Percentiles rank a stretch among this genome's conserved stretches.
Conservation (phyloP, 2,113 vertebrate species). For the Plotosus lineatus region DNA sequence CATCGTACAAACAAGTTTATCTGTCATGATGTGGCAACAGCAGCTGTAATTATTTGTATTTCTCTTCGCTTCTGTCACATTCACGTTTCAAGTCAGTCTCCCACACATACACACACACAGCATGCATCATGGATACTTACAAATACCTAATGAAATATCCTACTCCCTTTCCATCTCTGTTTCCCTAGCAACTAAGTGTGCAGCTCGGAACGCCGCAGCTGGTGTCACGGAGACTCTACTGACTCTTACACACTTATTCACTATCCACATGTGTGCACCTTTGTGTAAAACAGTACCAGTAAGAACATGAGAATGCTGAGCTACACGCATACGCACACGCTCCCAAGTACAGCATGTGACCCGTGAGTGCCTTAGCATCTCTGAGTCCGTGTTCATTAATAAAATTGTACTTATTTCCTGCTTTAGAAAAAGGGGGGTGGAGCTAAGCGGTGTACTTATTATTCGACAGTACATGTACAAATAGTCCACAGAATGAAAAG, state of each 20-base stretch:
- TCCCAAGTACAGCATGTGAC: neutral
- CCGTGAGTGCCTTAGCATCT: neutral
- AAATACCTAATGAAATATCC: conserved; percentile 52
- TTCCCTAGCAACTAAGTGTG: conserved; percentile 75
- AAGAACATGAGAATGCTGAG: neutral
- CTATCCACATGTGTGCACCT: neutral
- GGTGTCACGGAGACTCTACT: conserved; percentile 57
- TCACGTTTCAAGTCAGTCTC: neutral
- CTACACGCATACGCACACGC: neutral
- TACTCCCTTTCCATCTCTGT: conserved; percentile 67
- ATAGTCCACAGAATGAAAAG: too few relatives aligned
- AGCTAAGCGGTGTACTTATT: neutral
- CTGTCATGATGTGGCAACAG: too few relatives aligned
- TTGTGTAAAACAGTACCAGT: neutral
- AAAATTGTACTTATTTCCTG: too few relatives aligned
- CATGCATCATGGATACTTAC: conserved; percentile 24
- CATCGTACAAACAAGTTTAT: neutral
- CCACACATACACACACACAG: neutral
- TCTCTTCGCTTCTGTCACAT: neutral
- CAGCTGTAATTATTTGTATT: neutral
- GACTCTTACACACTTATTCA: neutral
- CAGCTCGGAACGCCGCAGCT: conserved; percentile 64
- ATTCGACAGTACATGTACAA: neutral
- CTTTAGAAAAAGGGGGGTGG: neutral
- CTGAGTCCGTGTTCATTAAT: neutral